phyloP scores from a whole-genome alignment of 1,140 invertebrate genomes.

The Neodiprion virginianus region DNA sequence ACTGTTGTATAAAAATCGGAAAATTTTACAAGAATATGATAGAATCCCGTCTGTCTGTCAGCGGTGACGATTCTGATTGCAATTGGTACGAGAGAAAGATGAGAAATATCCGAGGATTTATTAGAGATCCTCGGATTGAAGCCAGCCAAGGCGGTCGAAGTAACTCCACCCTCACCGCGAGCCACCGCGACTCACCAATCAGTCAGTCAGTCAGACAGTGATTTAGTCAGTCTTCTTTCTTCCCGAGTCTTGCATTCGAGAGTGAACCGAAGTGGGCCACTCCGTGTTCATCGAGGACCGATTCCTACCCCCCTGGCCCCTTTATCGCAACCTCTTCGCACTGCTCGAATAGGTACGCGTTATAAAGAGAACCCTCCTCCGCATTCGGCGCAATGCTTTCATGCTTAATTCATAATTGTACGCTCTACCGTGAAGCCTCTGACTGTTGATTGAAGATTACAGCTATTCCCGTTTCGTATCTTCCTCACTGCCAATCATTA shows the following conservation, averaged over 20 bases:
- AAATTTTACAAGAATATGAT: neutral
- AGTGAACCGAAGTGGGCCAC: neutral
- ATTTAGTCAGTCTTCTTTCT: neutral
- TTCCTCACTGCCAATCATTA: neutral
- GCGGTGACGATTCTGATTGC: too few relatives aligned
- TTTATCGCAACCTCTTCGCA: neutral
- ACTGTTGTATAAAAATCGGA: neutral
- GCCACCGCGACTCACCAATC: neutral
- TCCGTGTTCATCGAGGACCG: conserved; percentile 1
- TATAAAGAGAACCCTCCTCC: conserved; percentile 2
- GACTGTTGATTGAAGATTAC: conserved; percentile 41
- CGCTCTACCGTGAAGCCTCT: conserved; percentile 3
- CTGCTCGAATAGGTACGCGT: neutral
- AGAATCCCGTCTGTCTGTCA: neutral
- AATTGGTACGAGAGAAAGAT: conserved; percentile 3
- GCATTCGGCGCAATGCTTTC: conserved; percentile 17
- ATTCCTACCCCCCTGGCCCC: neutral
- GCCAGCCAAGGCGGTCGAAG: neutral
- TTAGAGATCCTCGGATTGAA: conserved; percentile 16
- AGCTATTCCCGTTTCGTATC: conserved; percentile 32
- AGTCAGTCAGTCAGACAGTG: neutral
- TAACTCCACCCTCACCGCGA: neutral
- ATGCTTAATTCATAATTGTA: conserved; percentile 37
- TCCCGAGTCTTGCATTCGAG: neutral
- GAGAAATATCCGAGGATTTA: conserved; percentile 24